These are phyloP conservation scores for Piaya cayana DNA, from an alignment of 2,113 vertebrate genomes.

Conservation along the genomic window DNA sequence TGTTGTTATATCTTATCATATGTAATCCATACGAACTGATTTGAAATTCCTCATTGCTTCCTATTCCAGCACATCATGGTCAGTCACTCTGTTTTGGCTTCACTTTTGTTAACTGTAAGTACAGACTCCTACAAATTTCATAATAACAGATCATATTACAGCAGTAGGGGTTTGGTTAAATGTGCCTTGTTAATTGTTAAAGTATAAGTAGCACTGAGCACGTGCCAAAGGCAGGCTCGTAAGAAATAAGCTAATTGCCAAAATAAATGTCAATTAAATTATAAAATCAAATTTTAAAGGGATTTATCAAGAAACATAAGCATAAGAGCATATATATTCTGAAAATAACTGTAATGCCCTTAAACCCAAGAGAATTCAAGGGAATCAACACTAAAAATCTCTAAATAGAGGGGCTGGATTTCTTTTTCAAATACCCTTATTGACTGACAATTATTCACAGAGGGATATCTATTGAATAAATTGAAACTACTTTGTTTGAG, in stretches of 20 bases:
- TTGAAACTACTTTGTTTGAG: background rate
- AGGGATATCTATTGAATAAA: background rate
- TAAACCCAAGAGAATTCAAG: background rate
- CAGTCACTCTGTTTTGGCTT: background rate
- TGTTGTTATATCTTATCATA: background rate
- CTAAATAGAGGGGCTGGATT: background rate
- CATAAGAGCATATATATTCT: background rate
- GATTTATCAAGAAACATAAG: slow-evolving; percentile 43
- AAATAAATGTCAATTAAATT: slow-evolving; percentile 58
- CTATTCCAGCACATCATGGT: background rate
- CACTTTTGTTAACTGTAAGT: slow-evolving; percentile 27
- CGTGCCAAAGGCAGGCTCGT: slow-evolving; percentile 34
- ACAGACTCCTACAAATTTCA: slow-evolving; percentile 66
- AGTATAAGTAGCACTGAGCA: slow-evolving; percentile 61
- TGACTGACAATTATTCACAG: background rate
- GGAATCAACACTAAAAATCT: background rate
- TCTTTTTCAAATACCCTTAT: background rate
- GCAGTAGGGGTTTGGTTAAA: slow-evolving; percentile 45
- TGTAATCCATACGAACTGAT: background rate
- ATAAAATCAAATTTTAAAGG: slow-evolving; percentile 59
- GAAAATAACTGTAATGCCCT: background rate
- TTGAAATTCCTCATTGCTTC: slow-evolving; percentile 5
- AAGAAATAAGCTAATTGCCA: slow-evolving; percentile 55
- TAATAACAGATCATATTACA: slow-evolving; percentile 36
- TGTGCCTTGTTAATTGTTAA: slow-evolving; percentile 67